Evolutionary conservation across 2,113 vertebrate species (phyloP).

Genomic region (Alligator mississippiensis): DNA sequence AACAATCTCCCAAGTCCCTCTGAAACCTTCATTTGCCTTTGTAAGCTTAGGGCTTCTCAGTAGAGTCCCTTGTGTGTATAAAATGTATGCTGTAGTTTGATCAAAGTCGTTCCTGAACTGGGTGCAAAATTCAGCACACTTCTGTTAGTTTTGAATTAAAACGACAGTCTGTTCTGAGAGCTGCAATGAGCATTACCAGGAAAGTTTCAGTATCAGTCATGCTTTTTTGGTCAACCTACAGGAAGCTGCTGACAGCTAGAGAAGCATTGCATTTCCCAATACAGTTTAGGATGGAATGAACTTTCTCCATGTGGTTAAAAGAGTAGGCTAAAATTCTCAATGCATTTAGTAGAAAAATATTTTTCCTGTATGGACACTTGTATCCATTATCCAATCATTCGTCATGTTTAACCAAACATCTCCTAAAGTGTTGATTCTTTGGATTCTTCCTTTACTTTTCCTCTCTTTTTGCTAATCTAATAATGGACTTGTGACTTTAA

Average conservation of each 20-base stretch:
- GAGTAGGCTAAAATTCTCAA: background rate
- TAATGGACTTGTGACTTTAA: background rate
- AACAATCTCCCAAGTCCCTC: background rate
- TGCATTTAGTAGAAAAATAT: background rate
- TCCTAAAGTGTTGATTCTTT: background rate
- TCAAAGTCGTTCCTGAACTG: background rate
- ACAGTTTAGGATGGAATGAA: background rate
- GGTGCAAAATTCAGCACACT: background rate
- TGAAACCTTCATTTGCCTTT: conserved; percentile 1
- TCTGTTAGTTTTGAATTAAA: background rate
- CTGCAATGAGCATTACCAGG: background rate
- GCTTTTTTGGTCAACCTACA: background rate
- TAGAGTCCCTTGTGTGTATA: background rate
- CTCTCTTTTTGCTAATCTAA: background rate
- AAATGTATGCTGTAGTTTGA: background rate
- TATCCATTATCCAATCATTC: background rate
- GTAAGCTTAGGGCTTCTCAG: accelerated
- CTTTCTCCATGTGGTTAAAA: background rate
- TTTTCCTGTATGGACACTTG: background rate
- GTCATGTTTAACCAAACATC: background rate
- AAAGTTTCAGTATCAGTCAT: conserved; percentile 32
- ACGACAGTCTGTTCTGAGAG: background rate
- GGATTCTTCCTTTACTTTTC: conserved; percentile 29
- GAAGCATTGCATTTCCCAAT: conserved; percentile 14
- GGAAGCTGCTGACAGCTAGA: background rate